These are phyloP conservation scores for Microcaecilia unicolor DNA, from an alignment of 2,797 vertebrate species.

Conservation along the genomic window DNA sequence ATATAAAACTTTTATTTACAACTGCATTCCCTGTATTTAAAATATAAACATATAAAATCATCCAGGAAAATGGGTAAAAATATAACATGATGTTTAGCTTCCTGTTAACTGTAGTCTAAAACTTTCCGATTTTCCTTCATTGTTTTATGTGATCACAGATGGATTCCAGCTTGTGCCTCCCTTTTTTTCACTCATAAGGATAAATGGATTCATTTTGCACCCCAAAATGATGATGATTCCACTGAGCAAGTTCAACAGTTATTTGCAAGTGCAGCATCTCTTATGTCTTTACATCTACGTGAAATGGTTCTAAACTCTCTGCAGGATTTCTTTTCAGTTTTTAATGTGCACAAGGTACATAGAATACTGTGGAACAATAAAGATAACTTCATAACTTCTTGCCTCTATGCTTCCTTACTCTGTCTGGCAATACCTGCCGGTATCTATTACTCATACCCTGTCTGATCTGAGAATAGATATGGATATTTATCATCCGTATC, in stretches of 20 bases:
- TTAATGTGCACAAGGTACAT: constrained; percentile 71
- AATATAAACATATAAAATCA: too few relatives aligned
- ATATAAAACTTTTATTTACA: too few relatives aligned
- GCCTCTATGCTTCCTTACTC: too few relatives aligned
- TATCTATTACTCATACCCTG: too few relatives aligned
- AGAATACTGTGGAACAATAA: not conserved
- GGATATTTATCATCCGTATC: too few relatives aligned
- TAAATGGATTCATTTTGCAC: constrained; percentile 62
- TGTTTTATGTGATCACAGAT: constrained; percentile 51
- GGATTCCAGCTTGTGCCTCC: constrained; percentile 73
- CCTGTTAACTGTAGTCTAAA: too few relatives aligned
- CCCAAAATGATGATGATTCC: constrained; percentile 38
- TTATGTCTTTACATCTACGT: constrained; percentile 84
- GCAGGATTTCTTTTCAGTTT: constrained; percentile 70
- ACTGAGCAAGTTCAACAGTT: constrained; percentile 55
- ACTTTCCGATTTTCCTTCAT: not conserved
- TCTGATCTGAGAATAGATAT: too few relatives aligned
- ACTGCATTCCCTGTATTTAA: too few relatives aligned
- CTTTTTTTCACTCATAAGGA: constrained; percentile 52
- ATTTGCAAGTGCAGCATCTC: constrained; percentile 63
- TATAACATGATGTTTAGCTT: too few relatives aligned
- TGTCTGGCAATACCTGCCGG: too few relatives aligned
- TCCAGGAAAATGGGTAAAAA: too few relatives aligned
- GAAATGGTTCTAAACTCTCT: constrained; percentile 72
- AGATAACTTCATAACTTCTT: too few relatives aligned